Percentiles rank a stretch among this genome's conserved stretches.
phyloP scores from a whole-genome alignment of 2,113 vertebrate genomes.

The Oxygymnocypris stewartii region DNA sequence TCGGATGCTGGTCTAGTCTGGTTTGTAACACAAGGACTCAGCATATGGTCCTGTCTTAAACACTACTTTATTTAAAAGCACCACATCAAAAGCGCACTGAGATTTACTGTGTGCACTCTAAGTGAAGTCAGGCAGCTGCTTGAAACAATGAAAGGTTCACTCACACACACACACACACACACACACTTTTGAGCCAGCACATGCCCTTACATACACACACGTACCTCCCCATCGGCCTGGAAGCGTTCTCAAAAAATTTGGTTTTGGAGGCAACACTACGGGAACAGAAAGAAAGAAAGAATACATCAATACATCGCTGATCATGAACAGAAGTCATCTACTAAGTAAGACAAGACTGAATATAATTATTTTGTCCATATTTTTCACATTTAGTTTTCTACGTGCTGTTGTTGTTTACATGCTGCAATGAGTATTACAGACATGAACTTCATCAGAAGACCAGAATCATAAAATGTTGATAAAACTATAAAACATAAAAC shows the following conservation, averaged over 20 bases:
- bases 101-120: slow-evolving; percentile 10
- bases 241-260: slow-evolving; percentile 96
- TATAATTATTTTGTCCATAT: background rate
- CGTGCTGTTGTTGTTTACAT: background rate
- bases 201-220: background rate
- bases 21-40: background rate
- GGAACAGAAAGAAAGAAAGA: slow-evolving; percentile 40
- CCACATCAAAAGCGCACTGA: background rate
- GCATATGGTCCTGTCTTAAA: slow-evolving; percentile 29
- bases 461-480: background rate
- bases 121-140: slow-evolving; percentile 38
- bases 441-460: background rate
- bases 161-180: no score
- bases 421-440: background rate
- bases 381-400: background rate
- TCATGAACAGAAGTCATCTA: background rate
- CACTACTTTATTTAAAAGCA: slow-evolving; percentile 19
- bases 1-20: slow-evolving; percentile 16
- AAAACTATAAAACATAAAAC: no score
- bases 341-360: background rate
- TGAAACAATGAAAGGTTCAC: slow-evolving; percentile 14
- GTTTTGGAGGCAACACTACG: slow-evolving; percentile 92
- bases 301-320: background rate
- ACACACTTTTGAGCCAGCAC: background rate
- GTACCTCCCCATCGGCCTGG: slow-evolving; percentile 84